These are phyloP conservation scores for Drosophila nigromelanica DNA, from an alignment of 1,140 invertebrate species.

Conservation along the genomic window DNA sequence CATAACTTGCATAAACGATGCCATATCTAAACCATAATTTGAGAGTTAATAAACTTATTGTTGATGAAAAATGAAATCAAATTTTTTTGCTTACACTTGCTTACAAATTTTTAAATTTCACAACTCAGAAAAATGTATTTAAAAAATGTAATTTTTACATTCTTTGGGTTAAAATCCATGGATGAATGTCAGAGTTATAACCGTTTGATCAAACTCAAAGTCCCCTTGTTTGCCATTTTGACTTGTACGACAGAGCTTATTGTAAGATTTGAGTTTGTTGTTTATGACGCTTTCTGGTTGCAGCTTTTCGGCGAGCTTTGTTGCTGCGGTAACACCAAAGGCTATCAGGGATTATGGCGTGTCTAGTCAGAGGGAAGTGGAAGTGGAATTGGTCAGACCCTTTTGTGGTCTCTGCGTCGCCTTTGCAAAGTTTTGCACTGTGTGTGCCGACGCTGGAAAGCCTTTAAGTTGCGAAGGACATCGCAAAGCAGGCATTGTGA, in stretches of 20 bases:
- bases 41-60: no score
- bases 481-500: conserved; percentile 37
- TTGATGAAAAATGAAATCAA: no score
- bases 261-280: conserved; percentile 38
- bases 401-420: conserved; percentile 36
- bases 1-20: no score
- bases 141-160: no score
- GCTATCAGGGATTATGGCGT: conserved; percentile 32
- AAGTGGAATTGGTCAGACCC: conserved; percentile 21
- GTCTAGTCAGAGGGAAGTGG: conserved; percentile 22
- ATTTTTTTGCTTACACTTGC: no score
- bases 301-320: conserved; percentile 28
- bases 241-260: conserved; percentile 25
- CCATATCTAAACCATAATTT: no score
- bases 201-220: not conserved
- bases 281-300: conserved; percentile 34
- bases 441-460: conserved; percentile 28
- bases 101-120: no score
- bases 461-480: conserved; percentile 48
- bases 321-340: conserved; percentile 35
- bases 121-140: no score
- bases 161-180: no score
- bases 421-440: conserved; percentile 23
- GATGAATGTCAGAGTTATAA: no score
- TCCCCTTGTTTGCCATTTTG: conserved; percentile 14